A percentile compares a stretch with the other conserved stretches of the same genome.
Evolutionary conservation across 2,113 vertebrate species (phyloP).

Genomic region (Crypturellus undulatus): DNA sequence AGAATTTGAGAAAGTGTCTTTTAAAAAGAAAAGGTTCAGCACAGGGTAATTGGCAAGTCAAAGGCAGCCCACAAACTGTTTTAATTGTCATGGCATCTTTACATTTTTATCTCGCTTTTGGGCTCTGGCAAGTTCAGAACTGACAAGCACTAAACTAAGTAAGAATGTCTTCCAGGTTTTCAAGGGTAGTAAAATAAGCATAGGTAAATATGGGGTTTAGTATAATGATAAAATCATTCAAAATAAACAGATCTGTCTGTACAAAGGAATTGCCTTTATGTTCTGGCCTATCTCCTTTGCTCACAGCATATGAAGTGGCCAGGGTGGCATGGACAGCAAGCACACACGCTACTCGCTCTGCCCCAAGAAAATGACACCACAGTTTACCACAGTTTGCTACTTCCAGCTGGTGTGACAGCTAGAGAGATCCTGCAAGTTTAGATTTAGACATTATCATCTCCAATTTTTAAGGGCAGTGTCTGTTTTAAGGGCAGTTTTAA

Average conservation of each 20-base stretch:
- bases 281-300: background rate
- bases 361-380: background rate
- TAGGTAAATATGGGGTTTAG: background rate
- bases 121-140: background rate
- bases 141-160: too few relatives aligned
- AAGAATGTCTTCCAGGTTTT: background rate
- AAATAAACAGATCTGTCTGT: background rate
- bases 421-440: background rate
- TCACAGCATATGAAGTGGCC: background rate
- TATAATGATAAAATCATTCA: background rate
- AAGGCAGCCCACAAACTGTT: background rate
- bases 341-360: accelerated
- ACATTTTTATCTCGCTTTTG: background rate
- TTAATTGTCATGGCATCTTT: background rate
- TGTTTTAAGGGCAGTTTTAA: background rate
- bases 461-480: background rate
- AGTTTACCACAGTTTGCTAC: background rate
- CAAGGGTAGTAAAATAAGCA: background rate
- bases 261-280: background rate
- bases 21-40: background rate
- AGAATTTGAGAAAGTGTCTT: background rate
- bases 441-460: background rate
- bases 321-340: background rate
- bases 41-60: background rate
- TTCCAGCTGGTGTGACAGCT: background rate